phyloP scores from a whole-genome alignment of 2,888 invertebrate species.

The Rhorus exstirpatorius region DNA sequence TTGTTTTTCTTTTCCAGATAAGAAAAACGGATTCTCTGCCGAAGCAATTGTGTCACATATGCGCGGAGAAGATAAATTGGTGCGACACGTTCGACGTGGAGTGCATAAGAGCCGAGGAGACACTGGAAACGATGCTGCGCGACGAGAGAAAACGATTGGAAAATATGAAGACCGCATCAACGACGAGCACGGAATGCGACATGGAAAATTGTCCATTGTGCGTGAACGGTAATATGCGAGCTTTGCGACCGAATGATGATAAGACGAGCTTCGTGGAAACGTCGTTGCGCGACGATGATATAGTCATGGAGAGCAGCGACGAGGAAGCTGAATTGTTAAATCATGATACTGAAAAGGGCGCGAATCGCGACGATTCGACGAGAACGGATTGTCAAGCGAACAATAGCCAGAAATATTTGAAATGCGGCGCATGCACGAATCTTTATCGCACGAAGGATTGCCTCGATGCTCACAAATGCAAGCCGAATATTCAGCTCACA shows the following conservation, averaged over 20 bases:
- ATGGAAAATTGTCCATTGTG: constrained; percentile 77
- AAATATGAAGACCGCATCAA: not conserved
- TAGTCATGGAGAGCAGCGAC: constrained; percentile 79
- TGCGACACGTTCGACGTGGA: constrained; percentile 78
- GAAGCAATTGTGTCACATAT: constrained; percentile 77
- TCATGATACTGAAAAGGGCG: constrained; percentile 60
- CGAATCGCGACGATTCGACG: constrained; percentile 49
- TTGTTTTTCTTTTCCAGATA: constrained; percentile 70
- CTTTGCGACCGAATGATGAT: too few species aligned
- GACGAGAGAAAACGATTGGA: constrained; percentile 66
- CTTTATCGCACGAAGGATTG: constrained; percentile 79
- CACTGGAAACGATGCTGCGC: constrained; percentile 73
- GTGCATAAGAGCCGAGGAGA: constrained; percentile 78
- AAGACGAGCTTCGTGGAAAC: too few species aligned
- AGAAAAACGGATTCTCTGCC: constrained; percentile 79
- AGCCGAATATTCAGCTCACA: constrained; percentile 76
- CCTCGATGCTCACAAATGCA: constrained; percentile 78
- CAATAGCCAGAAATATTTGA: constrained; percentile 76
- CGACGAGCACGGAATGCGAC: constrained; percentile 43
- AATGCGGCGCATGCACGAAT: constrained; percentile 81
- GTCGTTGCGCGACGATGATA: constrained; percentile 77
- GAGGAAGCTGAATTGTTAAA: constrained; percentile 75
- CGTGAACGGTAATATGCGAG: constrained; percentile 75
- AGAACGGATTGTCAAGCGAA: constrained; percentile 54
- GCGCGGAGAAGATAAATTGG: constrained; percentile 79